A percentile compares a stretch with the other conserved stretches of the same genome.
Evolutionary conservation across 2,113 vertebrate species (phyloP).

Genomic region (Neopipo cinnamomea): DNA sequence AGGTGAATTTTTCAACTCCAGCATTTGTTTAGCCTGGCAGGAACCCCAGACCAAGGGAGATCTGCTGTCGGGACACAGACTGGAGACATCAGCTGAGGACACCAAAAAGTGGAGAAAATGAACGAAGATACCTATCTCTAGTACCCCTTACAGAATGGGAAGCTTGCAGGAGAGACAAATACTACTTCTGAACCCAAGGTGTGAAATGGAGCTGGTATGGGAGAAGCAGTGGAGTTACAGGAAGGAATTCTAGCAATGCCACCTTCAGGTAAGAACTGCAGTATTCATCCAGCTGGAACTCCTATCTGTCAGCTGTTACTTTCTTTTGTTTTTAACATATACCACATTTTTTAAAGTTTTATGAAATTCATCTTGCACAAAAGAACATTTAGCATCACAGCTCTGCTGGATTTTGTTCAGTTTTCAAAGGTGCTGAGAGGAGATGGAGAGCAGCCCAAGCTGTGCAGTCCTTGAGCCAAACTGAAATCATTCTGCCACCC

Average conservation of each 20-base stretch:
- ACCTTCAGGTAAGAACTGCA: conserved; percentile 66
- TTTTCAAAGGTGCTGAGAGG: background rate
- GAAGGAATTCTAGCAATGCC: conserved; percentile 62
- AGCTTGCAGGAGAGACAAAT: conserved; percentile 69
- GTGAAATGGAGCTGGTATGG: conserved; percentile 70
- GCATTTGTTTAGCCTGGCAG: too few relatives aligned
- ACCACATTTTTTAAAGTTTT: background rate
- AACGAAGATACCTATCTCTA: conserved; percentile 63
- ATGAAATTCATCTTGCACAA: background rate
- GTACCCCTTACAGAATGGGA: conserved; percentile 58
- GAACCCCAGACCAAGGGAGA: too few relatives aligned
- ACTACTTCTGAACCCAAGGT: conserved; percentile 61
- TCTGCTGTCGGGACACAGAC: conserved; percentile 61
- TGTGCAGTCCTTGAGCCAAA: background rate
- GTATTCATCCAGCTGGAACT: background rate
- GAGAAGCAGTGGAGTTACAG: conserved; percentile 56
- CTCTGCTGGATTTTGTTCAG: background rate
- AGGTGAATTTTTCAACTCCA: too few relatives aligned
- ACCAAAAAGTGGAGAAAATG: conserved; percentile 70
- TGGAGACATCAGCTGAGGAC: conserved; percentile 63
- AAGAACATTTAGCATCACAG: background rate
- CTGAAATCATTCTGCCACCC: background rate
- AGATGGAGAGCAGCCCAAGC: background rate
- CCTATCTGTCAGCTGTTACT: background rate
- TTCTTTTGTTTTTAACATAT: background rate